Conservation (phyloP, 2,113 vertebrate genomes). For the Steatornis caripensis region DNA sequence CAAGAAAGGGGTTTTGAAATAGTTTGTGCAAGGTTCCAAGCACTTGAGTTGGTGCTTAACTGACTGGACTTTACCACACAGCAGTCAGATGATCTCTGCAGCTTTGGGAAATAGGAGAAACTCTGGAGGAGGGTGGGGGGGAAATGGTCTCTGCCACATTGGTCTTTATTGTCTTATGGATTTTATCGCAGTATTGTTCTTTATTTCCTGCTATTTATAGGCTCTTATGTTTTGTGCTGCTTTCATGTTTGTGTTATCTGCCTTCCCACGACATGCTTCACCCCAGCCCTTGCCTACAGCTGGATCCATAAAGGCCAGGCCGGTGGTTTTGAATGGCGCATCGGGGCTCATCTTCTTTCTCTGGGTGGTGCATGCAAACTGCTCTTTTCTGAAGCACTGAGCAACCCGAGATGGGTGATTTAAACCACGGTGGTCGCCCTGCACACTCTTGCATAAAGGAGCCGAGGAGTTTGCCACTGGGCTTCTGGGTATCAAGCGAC, state of each 20-base stretch:
- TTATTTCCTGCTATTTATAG: constrained; percentile 69
- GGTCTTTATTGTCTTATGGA: constrained; percentile 68
- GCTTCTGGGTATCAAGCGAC: not conserved
- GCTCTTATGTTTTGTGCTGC: constrained; percentile 62
- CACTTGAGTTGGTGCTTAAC: constrained; percentile 23
- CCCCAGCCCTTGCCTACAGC: constrained; percentile 32
- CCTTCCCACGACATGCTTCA: constrained; percentile 58
- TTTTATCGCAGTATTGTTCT: constrained; percentile 68
- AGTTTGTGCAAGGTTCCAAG: constrained; percentile 13
- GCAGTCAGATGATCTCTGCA: constrained; percentile 54
- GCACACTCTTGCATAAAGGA: not conserved
- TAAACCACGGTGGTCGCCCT: not conserved
- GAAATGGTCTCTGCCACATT: constrained; percentile 50
- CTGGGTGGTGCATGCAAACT: not conserved
- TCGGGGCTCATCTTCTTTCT: constrained; percentile 8
- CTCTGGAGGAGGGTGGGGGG: constrained; percentile 48
- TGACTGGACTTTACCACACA: not conserved
- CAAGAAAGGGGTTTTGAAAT: constrained; percentile 63
- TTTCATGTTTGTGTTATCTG: constrained; percentile 68
- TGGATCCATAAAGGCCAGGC: not conserved
- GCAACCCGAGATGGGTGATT: not conserved
- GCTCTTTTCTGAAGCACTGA: not conserved
- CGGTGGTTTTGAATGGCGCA: not conserved
- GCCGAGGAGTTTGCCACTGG: not conserved
- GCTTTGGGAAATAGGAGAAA: constrained; percentile 64